phyloP scores from a whole-genome alignment of 2,888 invertebrate species.

The Parnassius smintheus region DNA sequence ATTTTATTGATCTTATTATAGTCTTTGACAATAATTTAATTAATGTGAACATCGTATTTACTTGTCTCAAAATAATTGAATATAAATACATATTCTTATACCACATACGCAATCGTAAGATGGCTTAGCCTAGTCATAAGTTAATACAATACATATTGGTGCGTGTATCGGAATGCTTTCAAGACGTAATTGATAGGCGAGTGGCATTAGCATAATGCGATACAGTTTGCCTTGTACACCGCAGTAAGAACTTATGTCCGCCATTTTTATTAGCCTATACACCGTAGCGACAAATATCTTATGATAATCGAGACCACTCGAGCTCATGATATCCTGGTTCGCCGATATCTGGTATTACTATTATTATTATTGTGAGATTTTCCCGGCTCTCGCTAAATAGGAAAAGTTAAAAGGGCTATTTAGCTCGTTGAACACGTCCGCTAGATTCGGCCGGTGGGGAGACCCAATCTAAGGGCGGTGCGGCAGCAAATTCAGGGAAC shows the following conservation, averaged over 20 bases:
- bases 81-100: no score
- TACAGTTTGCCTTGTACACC: constrained; percentile 18
- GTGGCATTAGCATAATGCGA: constrained; percentile 24
- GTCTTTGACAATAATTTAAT: no score
- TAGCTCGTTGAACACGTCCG: constrained; percentile 70
- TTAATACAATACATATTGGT: constrained; percentile 19
- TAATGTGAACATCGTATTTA: no score
- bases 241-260: constrained; percentile 29
- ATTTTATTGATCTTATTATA: no score
- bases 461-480: constrained; percentile 13
- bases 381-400: constrained; percentile 74
- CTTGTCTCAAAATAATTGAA: no score
- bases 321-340: constrained; percentile 62
- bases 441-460: constrained; percentile 37
- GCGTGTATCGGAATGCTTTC: constrained; percentile 28
- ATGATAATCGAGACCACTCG: constrained; percentile 58
- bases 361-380: constrained; percentile 77
- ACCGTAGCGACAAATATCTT: constrained; percentile 48
- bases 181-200: constrained; percentile 23
- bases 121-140: constrained; percentile 13
- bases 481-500: constrained; percentile 1
- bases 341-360: constrained; percentile 43
- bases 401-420: constrained; percentile 81
- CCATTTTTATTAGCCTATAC: constrained; percentile 45
- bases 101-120: neutral